These are phyloP conservation scores for Argentina silus DNA, from an alignment of 2,797 vertebrate species.

Conservation along the genomic window DNA sequence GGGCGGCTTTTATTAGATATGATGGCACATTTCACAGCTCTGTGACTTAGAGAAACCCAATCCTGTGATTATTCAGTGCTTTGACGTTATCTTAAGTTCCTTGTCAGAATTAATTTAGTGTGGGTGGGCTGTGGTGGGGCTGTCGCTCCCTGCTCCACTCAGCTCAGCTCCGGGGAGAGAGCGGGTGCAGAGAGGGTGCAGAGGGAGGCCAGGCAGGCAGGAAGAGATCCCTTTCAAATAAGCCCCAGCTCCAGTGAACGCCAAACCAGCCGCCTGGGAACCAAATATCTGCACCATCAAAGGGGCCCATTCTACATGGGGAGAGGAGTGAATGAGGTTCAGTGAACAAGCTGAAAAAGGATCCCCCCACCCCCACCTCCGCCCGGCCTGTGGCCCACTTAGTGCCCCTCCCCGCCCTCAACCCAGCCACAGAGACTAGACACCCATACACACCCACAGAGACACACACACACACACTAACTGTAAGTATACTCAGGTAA, in stretches of 20 bases:
- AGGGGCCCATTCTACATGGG: slow-evolving; percentile 74
- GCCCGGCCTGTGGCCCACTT: slow-evolving; percentile 71
- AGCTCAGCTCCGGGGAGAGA: slow-evolving; percentile 41
- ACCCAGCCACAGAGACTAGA: slow-evolving; percentile 59
- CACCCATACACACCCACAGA: slow-evolving; percentile 12
- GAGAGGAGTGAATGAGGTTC: slow-evolving; percentile 68
- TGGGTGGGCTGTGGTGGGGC: slow-evolving; percentile 73
- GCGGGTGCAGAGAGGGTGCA: slow-evolving; percentile 43
- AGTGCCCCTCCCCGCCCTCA: slow-evolving; percentile 64
- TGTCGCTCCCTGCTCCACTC: slow-evolving; percentile 61
- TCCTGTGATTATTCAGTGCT: slow-evolving; percentile 83
- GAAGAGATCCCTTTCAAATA: slow-evolving; percentile 79
- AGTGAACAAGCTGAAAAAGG: slow-evolving; percentile 79
- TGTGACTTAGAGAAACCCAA: slow-evolving; percentile 80
- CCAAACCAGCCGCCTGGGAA: slow-evolving; percentile 78
- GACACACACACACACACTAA: slow-evolving; percentile 1
- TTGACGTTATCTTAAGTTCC: slow-evolving; percentile 82
- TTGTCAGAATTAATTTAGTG: slow-evolving; percentile 84
- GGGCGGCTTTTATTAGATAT: slow-evolving; percentile 83
- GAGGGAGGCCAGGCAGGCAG: slow-evolving; percentile 51
- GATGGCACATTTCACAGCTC: slow-evolving; percentile 81
- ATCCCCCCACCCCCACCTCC: slow-evolving; percentile 55
- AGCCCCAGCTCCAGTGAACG: slow-evolving; percentile 73
- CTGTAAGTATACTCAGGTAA: not conserved
- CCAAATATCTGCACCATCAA: slow-evolving; percentile 82